These are phyloP conservation scores for Hipposideros armiger DNA, from an alignment of 2,113 vertebrate species.

Conservation along the genomic window DNA sequence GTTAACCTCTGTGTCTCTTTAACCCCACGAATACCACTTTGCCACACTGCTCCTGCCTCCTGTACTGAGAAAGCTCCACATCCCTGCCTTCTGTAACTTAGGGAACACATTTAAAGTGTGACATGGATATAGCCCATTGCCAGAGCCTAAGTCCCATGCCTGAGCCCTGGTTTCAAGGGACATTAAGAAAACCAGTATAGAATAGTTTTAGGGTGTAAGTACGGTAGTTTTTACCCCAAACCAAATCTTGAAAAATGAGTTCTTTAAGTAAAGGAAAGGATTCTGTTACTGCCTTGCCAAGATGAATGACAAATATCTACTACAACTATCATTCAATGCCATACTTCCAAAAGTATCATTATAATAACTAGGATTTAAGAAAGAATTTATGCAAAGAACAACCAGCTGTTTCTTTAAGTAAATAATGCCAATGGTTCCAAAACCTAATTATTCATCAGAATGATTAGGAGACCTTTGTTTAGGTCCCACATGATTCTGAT, in stretches of 20 bases:
- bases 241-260: not conserved
- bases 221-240: not conserved
- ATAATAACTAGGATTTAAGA: not conserved
- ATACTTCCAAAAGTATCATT: not conserved
- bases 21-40: not conserved
- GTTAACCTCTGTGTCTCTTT: not conserved
- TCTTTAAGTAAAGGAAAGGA: not conserved
- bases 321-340: not conserved
- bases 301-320: not conserved
- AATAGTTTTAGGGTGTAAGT: not conserved
- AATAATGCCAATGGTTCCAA: not conserved
- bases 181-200: not conserved
- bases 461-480: not conserved
- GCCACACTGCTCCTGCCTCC: not conserved
- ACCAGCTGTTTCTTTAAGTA: not conserved
- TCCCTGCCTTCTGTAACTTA: not conserved
- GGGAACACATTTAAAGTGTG: not conserved
- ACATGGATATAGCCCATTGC: not conserved
- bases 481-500: not conserved
- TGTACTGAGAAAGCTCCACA: not conserved
- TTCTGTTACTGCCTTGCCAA: not conserved
- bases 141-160: not conserved
- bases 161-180: not conserved
- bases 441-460: constrained; percentile 14
- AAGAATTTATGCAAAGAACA: not conserved